These are phyloP conservation scores for Petromus typicus DNA, from an alignment of 2,113 vertebrate genomes.

Conservation along the genomic window DNA sequence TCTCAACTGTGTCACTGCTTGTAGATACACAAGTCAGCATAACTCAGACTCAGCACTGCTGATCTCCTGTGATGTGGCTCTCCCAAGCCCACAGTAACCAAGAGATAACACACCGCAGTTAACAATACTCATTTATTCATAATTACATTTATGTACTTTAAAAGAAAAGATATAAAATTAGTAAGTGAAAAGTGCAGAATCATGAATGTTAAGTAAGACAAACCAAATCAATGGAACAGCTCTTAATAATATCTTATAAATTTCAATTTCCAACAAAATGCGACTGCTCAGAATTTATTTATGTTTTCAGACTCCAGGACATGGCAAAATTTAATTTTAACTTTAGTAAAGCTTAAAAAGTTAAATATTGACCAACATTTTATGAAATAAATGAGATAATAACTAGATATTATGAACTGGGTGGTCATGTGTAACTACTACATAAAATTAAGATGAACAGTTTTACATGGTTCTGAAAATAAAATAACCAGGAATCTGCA, in stretches of 20 bases:
- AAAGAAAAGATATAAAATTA: not conserved
- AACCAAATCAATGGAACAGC: not conserved
- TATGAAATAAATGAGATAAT: not conserved
- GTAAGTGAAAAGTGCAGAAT: not conserved
- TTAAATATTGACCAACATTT: not conserved
- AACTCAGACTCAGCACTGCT: not conserved
- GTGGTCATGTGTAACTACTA: not conserved
- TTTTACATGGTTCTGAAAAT: constrained; percentile 8
- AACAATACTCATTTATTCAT: not conserved
- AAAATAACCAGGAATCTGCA: not conserved
- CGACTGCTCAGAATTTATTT: not conserved
- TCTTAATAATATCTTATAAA: not conserved
- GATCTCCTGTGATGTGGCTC: constrained; percentile 17
- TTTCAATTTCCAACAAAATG: not conserved
- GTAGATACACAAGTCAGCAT: not conserved
- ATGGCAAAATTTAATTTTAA: constrained; percentile 14
- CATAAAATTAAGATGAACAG: not conserved
- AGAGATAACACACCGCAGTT: not conserved
- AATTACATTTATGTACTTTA: not conserved
- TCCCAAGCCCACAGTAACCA: not conserved
- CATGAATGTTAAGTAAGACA: constrained; percentile 2
- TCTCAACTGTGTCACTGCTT: not conserved
- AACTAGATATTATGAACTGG: not conserved
- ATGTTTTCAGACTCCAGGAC: not conserved
- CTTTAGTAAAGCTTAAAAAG: not conserved